These are phyloP conservation scores for Ceyx melanurus DNA, from an alignment of 2,113 vertebrate genomes.

Conservation along the genomic window DNA sequence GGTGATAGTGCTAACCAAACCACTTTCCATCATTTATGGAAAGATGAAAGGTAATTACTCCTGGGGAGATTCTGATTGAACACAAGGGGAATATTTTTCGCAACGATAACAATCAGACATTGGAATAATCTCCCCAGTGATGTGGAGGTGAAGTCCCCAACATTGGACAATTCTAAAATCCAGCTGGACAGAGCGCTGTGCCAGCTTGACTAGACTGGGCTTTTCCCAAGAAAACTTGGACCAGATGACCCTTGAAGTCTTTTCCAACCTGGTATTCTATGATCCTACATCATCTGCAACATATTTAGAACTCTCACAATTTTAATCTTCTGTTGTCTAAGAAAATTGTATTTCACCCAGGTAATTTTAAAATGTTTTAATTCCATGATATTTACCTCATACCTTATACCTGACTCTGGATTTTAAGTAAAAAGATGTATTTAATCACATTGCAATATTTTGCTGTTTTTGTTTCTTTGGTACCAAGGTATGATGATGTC, in stretches of 20 bases:
- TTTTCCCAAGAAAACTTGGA: no score
- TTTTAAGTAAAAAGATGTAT: background rate
- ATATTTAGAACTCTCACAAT: background rate
- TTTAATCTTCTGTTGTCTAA: background rate
- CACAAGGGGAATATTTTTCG: no score
- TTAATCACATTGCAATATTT: slow-evolving; percentile 13
- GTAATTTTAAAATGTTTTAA: background rate
- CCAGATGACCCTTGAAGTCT: no score
- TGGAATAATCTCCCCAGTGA: no score
- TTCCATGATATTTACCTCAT: background rate
- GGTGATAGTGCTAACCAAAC: background rate
- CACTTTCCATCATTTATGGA: background rate
- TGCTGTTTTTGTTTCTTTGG: slow-evolving; percentile 26
- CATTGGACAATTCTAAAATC: no score
- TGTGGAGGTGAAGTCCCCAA: no score
- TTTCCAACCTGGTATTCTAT: no score
- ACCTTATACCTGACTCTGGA: background rate
- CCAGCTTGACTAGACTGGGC: no score
- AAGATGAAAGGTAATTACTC: no score
- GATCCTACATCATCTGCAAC: background rate
- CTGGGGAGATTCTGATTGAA: no score
- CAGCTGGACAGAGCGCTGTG: no score
- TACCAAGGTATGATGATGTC: background rate
- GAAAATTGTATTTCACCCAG: background rate
- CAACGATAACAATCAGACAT: no score